Evolutionary conservation across 2,888 invertebrate genomes (phyloP).

Genomic region (Aspidiotus rigidus): DNA sequence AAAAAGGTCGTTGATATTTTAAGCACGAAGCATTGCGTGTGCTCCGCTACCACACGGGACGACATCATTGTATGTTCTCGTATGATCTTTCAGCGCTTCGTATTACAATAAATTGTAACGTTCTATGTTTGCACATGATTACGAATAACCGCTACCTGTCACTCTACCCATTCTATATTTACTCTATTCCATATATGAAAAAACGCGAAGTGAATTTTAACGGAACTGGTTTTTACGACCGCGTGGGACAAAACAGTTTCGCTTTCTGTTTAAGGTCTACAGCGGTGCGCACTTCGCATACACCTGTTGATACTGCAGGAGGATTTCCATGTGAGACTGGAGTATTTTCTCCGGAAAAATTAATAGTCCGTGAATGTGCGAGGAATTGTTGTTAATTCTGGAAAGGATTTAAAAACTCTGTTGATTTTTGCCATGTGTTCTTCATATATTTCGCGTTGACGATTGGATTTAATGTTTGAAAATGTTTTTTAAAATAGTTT

Average conservation of each 20-base stretch:
- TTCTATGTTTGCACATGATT: no score
- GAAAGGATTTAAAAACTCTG: no score
- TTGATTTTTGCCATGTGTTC: neutral
- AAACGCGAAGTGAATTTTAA: neutral
- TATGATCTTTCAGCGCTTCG: no score
- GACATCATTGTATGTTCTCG: no score
- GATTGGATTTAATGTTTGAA: neutral
- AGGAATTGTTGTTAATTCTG: neutral
- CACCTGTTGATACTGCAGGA: no score
- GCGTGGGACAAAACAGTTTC: neutral
- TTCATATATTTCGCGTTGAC: neutral
- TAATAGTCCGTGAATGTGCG: neutral
- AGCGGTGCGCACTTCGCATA: neutral
- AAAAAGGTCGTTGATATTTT: no score
- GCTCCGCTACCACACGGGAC: no score
- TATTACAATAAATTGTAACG: no score
- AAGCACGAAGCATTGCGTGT: no score
- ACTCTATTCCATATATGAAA: no score
- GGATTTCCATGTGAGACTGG: neutral
- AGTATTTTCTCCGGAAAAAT: neutral
- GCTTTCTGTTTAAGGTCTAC: neutral
- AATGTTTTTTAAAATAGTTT: neutral
- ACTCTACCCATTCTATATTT: no score
- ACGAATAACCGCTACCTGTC: no score
- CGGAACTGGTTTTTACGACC: neutral